These are phyloP conservation scores for Zygogramma bicolorata DNA, from an alignment of 2,888 invertebrate genomes.

Conservation along the genomic window DNA sequence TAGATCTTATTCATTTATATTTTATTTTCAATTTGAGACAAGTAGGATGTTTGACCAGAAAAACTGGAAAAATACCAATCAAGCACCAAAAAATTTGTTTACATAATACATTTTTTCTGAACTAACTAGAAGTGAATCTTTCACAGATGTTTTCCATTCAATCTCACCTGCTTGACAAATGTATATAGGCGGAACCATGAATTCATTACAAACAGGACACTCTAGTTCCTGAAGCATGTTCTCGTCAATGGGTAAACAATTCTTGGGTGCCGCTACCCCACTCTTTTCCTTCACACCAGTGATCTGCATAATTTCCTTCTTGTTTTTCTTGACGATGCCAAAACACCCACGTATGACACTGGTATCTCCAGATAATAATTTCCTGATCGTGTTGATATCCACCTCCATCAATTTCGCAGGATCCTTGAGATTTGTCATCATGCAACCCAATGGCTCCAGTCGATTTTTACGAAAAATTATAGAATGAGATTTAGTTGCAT, in stretches of 20 bases:
- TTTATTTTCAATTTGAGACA: too few relatives aligned
- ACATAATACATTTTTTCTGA: too few relatives aligned
- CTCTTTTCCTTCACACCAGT: too few relatives aligned
- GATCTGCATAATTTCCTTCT: constrained; percentile 46
- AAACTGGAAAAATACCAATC: too few relatives aligned
- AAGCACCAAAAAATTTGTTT: too few relatives aligned
- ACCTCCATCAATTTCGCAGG: constrained; percentile 41
- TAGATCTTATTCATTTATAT: too few relatives aligned
- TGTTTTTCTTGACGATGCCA: constrained; percentile 47
- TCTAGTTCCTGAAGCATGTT: constrained; percentile 51
- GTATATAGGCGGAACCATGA: constrained; percentile 51
- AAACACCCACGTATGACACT: constrained; percentile 38
- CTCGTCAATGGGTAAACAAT: constrained; percentile 37
- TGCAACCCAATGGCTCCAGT: constrained; percentile 37
- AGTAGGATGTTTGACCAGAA: too few relatives aligned
- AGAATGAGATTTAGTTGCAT: constrained; percentile 44
- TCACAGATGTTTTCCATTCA: neutral
- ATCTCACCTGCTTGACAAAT: constrained; percentile 49
- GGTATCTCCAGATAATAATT: constrained; percentile 40
- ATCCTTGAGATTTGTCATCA: constrained; percentile 29
- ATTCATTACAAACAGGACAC: constrained; percentile 52
- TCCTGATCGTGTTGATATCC: constrained; percentile 37
- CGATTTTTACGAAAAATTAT: constrained; percentile 46
- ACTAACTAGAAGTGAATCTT: too few relatives aligned
- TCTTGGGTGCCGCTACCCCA: too few relatives aligned